These are phyloP conservation scores for Thecocarcelia acutangulata DNA, from an alignment of 2,888 invertebrate species.

Conservation along the genomic window DNA sequence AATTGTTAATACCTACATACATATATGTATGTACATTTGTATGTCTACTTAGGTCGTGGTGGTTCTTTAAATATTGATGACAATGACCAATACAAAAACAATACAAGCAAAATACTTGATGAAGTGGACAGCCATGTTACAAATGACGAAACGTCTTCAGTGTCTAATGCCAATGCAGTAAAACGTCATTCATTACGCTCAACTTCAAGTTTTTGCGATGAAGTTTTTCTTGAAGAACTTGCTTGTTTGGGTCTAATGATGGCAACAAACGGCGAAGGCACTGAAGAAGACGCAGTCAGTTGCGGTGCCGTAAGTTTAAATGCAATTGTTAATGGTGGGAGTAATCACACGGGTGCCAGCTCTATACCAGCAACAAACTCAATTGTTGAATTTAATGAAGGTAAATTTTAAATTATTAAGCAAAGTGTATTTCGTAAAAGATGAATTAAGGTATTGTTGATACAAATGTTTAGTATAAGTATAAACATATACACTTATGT, in stretches of 20 bases:
- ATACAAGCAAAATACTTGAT: conserved; percentile 51
- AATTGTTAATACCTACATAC: not conserved
- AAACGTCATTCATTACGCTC: conserved; percentile 78
- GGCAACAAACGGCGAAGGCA: not conserved
- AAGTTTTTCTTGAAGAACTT: conserved; percentile 74
- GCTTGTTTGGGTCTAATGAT: conserved; percentile 24
- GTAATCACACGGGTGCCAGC: not conserved
- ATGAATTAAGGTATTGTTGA: no score
- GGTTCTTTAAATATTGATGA: conserved; percentile 44
- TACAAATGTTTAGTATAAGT: conserved; percentile 1
- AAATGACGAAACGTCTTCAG: conserved; percentile 14
- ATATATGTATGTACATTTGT: conserved; percentile 12
- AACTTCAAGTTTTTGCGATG: conserved; percentile 79
- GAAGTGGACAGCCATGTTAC: conserved; percentile 42
- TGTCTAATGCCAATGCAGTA: conserved; percentile 8
- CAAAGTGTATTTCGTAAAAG: not conserved
- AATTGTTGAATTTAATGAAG: conserved; percentile 49
- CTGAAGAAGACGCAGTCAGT: conserved; percentile 54
- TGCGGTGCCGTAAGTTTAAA: conserved; percentile 57
- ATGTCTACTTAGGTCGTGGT: conserved; percentile 72
- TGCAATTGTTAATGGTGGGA: conserved; percentile 16
- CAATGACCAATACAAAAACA: conserved; percentile 29
- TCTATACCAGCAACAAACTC: conserved; percentile 6
- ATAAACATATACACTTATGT: not conserved
- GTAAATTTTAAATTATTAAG: conserved; percentile 21